Evolutionary conservation across 2,888 invertebrate genomes (phyloP), one percentile per base, ranked within the genome.

Genomic region (Apodemia hepburni): DNA sequence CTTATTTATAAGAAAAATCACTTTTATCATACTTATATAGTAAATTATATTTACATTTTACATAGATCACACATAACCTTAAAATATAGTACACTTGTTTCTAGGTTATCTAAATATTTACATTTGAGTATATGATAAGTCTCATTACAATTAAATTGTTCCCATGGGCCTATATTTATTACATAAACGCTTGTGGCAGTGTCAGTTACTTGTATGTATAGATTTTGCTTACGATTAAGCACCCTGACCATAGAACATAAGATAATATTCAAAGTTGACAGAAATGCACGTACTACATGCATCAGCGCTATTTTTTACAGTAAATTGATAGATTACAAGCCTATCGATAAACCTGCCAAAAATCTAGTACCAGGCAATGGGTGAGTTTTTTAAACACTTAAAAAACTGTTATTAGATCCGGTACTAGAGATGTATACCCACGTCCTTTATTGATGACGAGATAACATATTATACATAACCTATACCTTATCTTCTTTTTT

Each of bases 111-210:
- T 51, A 51, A 51, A 61, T 61, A 58, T 61, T 45, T 58, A 61
- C 45, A 61, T 58, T 58, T 47, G 61, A 61, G 61, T 61, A 47
- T 58, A 51, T 49, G 49, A 49, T 51, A 58, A 47, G 61, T 62
- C 18, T 59, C 54, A 58, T 17, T 61, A 60, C 38, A 54, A 59
- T 58, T 61, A 73, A 76, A 71, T 84, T 82, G 82, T 79, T 84
- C 84, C 85, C 85, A 71, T 75, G 73, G 76, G 78, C 76, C 79
- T 75, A 70, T 71, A 73, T 42, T 15, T 64, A 68, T 68, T 47
- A 68, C 62, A 71, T 72, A 77, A 78, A 81, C 79, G 76, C 78
- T 73, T 64, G 74, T 76, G 82, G 84, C 83, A 83, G 79, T 81
- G 76, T 72, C 65, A 61, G 64, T 70, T 74, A 60, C 59, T 70